A percentile compares a stretch with the other conserved stretches of the same genome.
Evolutionary conservation across 2,888 invertebrate species (phyloP).

Genomic region (Gastrophysa polygoni): DNA sequence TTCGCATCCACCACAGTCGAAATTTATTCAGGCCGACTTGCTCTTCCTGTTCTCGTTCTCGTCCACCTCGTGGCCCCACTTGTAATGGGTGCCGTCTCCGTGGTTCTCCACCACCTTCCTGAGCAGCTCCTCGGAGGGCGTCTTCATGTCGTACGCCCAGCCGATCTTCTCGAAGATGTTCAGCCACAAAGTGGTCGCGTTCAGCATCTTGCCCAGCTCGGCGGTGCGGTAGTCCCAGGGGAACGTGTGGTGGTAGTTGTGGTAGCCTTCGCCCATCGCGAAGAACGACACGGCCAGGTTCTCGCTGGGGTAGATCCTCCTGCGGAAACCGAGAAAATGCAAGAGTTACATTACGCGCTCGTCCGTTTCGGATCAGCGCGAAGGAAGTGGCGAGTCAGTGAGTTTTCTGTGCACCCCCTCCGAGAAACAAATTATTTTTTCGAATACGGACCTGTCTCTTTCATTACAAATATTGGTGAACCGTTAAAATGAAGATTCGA

Average conservation of each 20-base stretch:
- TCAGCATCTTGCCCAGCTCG: slow-evolving; percentile 59
- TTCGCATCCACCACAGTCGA: no score
- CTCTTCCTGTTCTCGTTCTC: neutral
- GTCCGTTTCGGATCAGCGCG: no score
- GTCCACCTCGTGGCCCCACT: slow-evolving; percentile 66
- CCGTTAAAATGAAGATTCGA: no score
- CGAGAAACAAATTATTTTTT: no score
- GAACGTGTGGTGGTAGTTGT: slow-evolving; percentile 83
- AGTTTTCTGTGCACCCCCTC: no score
- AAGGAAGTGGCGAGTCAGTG: no score
- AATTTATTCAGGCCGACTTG: neutral
- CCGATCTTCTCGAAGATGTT: slow-evolving; percentile 80
- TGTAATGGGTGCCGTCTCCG: slow-evolving; percentile 66
- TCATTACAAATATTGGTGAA: no score
- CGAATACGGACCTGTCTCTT: no score
- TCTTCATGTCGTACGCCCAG: slow-evolving; percentile 80
- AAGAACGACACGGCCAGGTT: slow-evolving; percentile 75
- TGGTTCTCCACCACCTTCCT: slow-evolving; percentile 62
- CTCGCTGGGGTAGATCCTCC: slow-evolving; percentile 75
- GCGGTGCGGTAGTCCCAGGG: slow-evolving; percentile 65
- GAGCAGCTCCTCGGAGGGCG: slow-evolving; percentile 64
- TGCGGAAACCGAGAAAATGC: slow-evolving; percentile 48
- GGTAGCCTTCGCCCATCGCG: slow-evolving; percentile 84
- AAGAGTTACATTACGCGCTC: neutral
- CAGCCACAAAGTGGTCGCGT: slow-evolving; percentile 80